These are phyloP conservation scores for Erythrocercus mccallii DNA, from an alignment of 2,113 vertebrate genomes.

Conservation along the genomic window DNA sequence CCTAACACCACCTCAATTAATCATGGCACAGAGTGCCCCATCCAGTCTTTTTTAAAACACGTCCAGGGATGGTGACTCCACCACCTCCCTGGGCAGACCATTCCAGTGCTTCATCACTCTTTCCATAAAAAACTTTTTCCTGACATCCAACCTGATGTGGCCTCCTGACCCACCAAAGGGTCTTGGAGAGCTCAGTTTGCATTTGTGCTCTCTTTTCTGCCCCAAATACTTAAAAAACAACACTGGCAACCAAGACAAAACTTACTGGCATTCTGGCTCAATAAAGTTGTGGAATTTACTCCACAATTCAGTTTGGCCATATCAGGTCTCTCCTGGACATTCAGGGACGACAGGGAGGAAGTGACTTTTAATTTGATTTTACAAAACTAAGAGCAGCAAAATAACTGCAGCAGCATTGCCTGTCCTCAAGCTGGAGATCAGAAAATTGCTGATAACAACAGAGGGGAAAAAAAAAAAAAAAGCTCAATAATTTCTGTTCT, in stretches of 20 bases:
- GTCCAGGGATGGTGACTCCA: neutral
- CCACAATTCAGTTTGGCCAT: neutral
- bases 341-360: neutral
- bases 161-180: neutral
- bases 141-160: neutral
- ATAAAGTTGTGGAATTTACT: neutral
- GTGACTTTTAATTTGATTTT: neutral
- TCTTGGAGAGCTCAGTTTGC: neutral
- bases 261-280: neutral
- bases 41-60: neutral
- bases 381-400: neutral
- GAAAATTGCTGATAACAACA: neutral
- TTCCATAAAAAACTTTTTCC: neutral
- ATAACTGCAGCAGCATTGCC: neutral
- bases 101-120: neutral
- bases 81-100: fast-evolving
- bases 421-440: neutral
- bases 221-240: neutral
- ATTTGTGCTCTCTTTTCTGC: neutral
- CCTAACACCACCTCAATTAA: neutral
- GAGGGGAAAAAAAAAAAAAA: neutral
- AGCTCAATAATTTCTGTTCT: neutral
- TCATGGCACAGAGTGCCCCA: neutral
- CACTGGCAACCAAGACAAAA: neutral
- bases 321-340: neutral